Evolutionary conservation across 1,140 invertebrate genomes (phyloP).

Genomic region (Penaeus vannamei): DNA sequence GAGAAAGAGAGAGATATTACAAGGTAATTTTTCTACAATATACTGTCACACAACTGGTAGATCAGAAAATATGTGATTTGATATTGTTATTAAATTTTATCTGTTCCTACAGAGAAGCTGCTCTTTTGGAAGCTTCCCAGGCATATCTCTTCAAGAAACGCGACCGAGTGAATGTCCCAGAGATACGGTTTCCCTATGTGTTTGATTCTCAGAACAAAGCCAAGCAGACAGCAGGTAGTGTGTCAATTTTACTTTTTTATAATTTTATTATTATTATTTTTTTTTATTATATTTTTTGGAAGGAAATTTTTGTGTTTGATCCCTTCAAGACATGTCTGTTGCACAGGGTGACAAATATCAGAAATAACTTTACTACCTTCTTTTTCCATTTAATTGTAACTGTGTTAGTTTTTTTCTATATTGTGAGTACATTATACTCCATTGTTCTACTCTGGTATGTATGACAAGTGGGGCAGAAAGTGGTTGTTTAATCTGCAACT

Average conservation of each 20-base stretch:
- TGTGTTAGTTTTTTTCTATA: no score
- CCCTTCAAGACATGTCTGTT: no score
- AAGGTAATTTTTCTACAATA: no score
- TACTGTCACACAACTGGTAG: no score
- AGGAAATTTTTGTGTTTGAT: neutral
- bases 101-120: constrained; percentile 72
- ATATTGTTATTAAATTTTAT: neutral
- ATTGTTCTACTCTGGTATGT: no score
- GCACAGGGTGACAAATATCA: no score
- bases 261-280: neutral
- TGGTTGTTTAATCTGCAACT: no score
- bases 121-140: constrained; percentile 72
- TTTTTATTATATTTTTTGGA: neutral
- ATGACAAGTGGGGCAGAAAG: no score
- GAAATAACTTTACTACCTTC: no score
- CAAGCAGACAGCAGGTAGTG: constrained; percentile 78
- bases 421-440: no score
- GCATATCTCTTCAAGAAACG: constrained; percentile 71
- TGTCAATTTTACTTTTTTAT: constrained; percentile 58
- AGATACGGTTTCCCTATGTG: constrained; percentile 85
- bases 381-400: no score
- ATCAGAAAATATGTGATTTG: neutral
- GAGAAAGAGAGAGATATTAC: no score
- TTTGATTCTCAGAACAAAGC: constrained; percentile 83
- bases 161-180: constrained; percentile 71